These are phyloP conservation scores for Sebastes matsubarae DNA, from an alignment of 2,797 vertebrate species.

Conservation along the genomic window DNA sequence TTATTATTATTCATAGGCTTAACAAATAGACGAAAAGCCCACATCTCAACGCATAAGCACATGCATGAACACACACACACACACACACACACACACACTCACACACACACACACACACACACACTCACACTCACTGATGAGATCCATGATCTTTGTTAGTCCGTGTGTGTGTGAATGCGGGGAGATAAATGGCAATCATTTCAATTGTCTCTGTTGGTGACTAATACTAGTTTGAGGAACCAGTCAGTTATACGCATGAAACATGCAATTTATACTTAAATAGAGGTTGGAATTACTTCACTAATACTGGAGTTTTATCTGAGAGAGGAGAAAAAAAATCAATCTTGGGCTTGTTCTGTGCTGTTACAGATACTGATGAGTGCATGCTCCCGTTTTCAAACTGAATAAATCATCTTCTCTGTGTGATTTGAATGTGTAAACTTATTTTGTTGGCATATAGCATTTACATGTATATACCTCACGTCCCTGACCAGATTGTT, in stretches of 20 bases:
- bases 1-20: conserved; percentile 54
- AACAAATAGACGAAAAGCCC: conserved; percentile 24
- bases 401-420: conserved; percentile 7
- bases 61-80: background rate
- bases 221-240: conserved; percentile 31
- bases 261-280: conserved; percentile 38
- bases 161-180: background rate
- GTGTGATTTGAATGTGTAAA: conserved; percentile 24
- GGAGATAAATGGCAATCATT: conserved; percentile 42
- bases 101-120: background rate
- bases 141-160: conserved; percentile 24
- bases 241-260: conserved; percentile 3
- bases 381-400: conserved; percentile 8
- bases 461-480: conserved; percentile 1
- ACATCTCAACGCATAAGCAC: background rate
- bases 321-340: background rate
- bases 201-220: conserved; percentile 35
- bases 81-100: background rate
- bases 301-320: conserved; percentile 4
- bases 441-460: background rate
- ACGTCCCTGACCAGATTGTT: background rate
- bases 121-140: conserved; percentile 9
- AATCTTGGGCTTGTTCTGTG: conserved; percentile 13
- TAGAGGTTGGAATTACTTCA: conserved; percentile 11
- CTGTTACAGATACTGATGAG: conserved; percentile 20